Percentiles rank a stretch among this genome's conserved stretches.
Evolutionary conservation across 2,888 invertebrate genomes (phyloP).

Genomic region (Lasiommata megera): DNA sequence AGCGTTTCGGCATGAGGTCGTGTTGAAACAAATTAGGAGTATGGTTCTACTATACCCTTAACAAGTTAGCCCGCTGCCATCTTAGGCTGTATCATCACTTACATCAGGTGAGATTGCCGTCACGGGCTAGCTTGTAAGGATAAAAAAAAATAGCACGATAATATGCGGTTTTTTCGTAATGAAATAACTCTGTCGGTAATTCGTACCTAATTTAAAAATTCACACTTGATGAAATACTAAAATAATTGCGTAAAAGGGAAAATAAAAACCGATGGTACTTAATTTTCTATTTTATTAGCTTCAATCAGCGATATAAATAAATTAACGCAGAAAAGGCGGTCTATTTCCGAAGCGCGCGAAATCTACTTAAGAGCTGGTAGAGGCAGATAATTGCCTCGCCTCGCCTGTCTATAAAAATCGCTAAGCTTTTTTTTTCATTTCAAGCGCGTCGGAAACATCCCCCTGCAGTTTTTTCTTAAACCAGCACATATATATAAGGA

Average conservation of each 20-base stretch:
- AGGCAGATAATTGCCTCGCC: constrained; percentile 7
- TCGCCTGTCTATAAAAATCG: constrained; percentile 5
- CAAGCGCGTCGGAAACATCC: constrained; percentile 13
- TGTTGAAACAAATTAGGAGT: too few relatives aligned
- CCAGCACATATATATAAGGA: too few relatives aligned
- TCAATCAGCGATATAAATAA: constrained; percentile 32
- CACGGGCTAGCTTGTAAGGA: too few relatives aligned
- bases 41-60: too few relatives aligned
- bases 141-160: too few relatives aligned
- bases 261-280: constrained; percentile 18
- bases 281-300: constrained; percentile 27
- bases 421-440: constrained; percentile 3
- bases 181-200: too few relatives aligned
- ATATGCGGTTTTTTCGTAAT: too few relatives aligned
- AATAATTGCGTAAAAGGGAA: background rate
- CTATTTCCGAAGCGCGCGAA: constrained; percentile 18
- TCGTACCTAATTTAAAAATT: too few relatives aligned
- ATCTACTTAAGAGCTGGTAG: constrained; percentile 9
- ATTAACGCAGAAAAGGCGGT: constrained; percentile 13
- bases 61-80: too few relatives aligned
- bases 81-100: too few relatives aligned
- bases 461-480: background rate
- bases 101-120: too few relatives aligned
- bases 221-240: background rate
- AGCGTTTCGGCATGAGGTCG: too few relatives aligned